Conservation (phyloP, 2,888 invertebrate genomes). For the Ferdinandea cuprea region DNA sequence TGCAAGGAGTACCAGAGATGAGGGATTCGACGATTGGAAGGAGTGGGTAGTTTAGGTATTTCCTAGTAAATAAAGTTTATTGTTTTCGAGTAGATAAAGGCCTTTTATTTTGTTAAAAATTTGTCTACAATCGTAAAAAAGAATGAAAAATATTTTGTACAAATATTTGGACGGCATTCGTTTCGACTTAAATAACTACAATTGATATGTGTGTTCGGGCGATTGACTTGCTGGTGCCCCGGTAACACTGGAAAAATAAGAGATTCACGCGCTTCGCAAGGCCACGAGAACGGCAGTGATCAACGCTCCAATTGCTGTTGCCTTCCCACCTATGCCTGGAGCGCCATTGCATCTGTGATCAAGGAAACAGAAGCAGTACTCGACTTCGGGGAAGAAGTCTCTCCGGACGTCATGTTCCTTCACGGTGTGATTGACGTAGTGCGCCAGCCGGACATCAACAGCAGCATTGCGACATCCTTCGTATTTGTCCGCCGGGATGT, state of each 20-base stretch:
- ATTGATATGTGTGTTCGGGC: background rate
- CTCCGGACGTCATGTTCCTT: slow-evolving; percentile 93
- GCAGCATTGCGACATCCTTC: slow-evolving; percentile 94
- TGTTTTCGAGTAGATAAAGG: too few relatives aligned
- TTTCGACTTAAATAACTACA: slow-evolving; percentile 31
- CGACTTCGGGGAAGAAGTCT: slow-evolving; percentile 91
- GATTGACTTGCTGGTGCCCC: too few relatives aligned
- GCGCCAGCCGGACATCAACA: slow-evolving; percentile 89
- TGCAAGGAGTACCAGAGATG: slow-evolving; percentile 76
- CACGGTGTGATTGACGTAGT: slow-evolving; percentile 94
- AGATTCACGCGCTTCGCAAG: slow-evolving; percentile 20
- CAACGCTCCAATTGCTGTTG: slow-evolving; percentile 10
- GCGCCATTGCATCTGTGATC: slow-evolving; percentile 92
- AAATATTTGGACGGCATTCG: slow-evolving; percentile 77
- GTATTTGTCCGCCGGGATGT: slow-evolving; percentile 95
- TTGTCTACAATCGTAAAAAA: slow-evolving; percentile 41
- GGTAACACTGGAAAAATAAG: too few relatives aligned
- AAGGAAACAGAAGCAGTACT: slow-evolving; percentile 95
- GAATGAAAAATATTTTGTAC: slow-evolving; percentile 69
- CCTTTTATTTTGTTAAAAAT: slow-evolving; percentile 53
- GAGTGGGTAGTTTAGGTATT: background rate
- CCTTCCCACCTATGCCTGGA: slow-evolving; percentile 15
- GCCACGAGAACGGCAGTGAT: slow-evolving; percentile 1
- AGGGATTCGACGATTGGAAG: background rate
- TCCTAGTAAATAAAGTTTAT: slow-evolving; percentile 20